phyloP scores from a whole-genome alignment of 2,888 invertebrate genomes.

The Elegia similella region DNA sequence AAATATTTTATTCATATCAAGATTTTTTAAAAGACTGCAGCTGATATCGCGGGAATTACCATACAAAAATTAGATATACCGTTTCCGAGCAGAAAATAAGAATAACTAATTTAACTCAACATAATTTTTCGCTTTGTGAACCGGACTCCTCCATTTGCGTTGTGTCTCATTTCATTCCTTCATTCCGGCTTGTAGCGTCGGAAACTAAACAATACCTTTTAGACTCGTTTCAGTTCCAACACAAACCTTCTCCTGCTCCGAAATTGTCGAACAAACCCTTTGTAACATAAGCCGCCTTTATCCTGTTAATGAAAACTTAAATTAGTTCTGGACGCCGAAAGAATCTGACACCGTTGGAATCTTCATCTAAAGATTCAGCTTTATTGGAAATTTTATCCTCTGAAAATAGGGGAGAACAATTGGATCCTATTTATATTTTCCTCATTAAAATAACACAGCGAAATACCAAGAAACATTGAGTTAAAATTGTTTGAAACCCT shows the following conservation, averaged over 20 bases:
- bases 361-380: conserved; percentile 24
- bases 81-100: neutral
- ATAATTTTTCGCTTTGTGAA: neutral
- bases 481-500: no score
- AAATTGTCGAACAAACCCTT: conserved; percentile 57
- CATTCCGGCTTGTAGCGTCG: neutral
- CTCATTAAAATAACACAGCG: no score
- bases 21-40: no score
- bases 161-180: conserved; percentile 1
- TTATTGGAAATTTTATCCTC: conserved; percentile 4
- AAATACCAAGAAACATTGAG: no score
- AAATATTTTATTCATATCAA: no score
- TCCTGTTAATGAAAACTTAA: conserved; percentile 61
- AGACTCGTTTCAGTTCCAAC: neutral
- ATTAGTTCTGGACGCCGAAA: conserved; percentile 50
- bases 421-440: no score
- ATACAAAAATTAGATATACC: neutral
- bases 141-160: conserved; percentile 8
- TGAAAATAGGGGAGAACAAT: neutral
- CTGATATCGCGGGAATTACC: no score
- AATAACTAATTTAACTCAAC: conserved; percentile 1
- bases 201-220: conserved; percentile 11
- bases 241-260: conserved; percentile 27
- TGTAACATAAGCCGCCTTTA: conserved; percentile 51
- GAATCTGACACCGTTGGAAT: conserved; percentile 38